These are phyloP conservation scores for Paramacrobiotus metropolitanus DNA, from an alignment of 1,140 invertebrate species.

Conservation along the genomic window DNA sequence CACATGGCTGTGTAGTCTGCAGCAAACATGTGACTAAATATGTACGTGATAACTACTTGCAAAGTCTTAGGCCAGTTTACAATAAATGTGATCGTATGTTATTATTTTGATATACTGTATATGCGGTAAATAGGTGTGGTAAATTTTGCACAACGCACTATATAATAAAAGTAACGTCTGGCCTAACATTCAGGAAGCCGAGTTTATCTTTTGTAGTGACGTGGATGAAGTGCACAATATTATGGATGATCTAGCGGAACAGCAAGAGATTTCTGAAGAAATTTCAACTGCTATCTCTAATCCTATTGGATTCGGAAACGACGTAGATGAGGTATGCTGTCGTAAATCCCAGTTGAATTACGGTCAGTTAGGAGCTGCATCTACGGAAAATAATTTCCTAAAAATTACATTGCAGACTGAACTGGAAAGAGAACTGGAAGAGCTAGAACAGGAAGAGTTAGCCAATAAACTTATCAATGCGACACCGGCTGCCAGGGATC, in stretches of 20 bases:
- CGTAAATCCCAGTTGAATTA: constrained; percentile 12
- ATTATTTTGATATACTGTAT: no score
- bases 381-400: background rate
- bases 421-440: constrained; percentile 30
- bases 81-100: no score
- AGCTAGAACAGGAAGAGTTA: constrained; percentile 36
- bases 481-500: constrained; percentile 18
- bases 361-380: constrained; percentile 3
- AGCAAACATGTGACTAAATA: no score
- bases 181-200: no score
- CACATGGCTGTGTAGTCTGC: no score
- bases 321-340: constrained; percentile 54
- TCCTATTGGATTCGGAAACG: constrained; percentile 75
- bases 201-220: constrained; percentile 39
- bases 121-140: no score
- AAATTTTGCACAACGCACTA: no score
- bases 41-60: no score
- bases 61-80: no score
- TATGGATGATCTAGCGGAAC: constrained; percentile 98
- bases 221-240: constrained; percentile 93
- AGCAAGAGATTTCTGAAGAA: constrained; percentile 92
- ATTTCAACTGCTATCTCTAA: constrained; percentile 96
- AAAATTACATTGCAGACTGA: constrained; percentile 32
- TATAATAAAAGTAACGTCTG: no score
- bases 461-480: constrained; percentile 33